Percentiles rank a stretch among this genome's conserved stretches.
These are phyloP conservation scores for Euleptes europaea DNA, from an alignment of 2,113 vertebrate genomes.

Conservation along the genomic window DNA sequence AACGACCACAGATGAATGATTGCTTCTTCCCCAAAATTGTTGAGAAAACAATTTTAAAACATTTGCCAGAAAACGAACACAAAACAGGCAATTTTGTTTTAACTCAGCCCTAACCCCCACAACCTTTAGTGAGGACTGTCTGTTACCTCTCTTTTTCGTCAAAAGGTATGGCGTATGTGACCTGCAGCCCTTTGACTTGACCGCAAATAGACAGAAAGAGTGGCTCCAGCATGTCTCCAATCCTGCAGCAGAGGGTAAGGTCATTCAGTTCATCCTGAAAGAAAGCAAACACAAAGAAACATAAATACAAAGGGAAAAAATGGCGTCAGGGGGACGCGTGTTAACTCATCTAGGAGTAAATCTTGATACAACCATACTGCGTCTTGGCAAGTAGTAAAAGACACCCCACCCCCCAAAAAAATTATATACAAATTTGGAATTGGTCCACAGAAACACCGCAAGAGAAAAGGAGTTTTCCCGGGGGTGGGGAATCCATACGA, in stretches of 20 bases:
- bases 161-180: conserved; percentile 75
- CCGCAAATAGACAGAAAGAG: conserved; percentile 80
- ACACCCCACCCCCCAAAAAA: background rate
- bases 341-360: background rate
- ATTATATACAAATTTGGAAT: background rate
- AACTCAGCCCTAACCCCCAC: background rate
- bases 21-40: too few species aligned
- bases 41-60: too few species aligned
- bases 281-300: background rate
- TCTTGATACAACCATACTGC: background rate
- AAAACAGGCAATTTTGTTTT: background rate
- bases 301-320: background rate
- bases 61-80: too few species aligned
- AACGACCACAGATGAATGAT: fast-evolving
- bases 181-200: conserved; percentile 77
- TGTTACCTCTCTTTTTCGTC: conserved; percentile 61
- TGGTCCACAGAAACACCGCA: background rate
- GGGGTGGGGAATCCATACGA: too few species aligned
- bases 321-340: background rate
- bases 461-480: background rate
- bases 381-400: background rate
- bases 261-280: conserved; percentile 75
- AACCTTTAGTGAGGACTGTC: background rate
- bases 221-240: conserved; percentile 83
- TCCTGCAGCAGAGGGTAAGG: conserved; percentile 79